Conservation (phyloP, 2,797 vertebrate species). For the Eulemur rubriventer region DNA sequence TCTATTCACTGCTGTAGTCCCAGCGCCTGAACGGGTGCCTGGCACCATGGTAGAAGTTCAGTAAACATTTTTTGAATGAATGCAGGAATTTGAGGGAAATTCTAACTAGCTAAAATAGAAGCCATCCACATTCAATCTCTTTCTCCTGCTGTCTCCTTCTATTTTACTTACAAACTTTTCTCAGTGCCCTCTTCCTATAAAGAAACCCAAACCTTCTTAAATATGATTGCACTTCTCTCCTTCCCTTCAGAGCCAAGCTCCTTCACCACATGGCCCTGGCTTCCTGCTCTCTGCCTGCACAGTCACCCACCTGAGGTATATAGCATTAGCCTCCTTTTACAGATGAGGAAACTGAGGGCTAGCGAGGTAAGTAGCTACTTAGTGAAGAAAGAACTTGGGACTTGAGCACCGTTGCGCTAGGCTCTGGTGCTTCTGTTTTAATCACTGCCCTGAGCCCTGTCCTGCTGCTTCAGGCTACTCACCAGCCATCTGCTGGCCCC, state of each 20-base stretch:
- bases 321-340: not conserved
- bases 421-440: not conserved
- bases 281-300: not conserved
- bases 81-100: not conserved
- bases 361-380: not conserved
- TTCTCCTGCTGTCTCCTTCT: not conserved
- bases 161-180: not conserved
- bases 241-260: not conserved
- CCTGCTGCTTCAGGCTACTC: not conserved
- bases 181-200: not conserved
- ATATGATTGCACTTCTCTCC: not conserved
- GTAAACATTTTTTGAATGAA: not conserved
- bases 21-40: not conserved
- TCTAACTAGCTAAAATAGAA: not conserved
- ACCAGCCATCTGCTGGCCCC: not conserved
- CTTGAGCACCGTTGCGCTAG: not conserved
- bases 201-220: not conserved
- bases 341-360: not conserved
- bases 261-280: not conserved
- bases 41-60: not conserved
- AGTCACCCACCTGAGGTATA: not conserved
- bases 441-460: not conserved
- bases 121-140: not conserved
- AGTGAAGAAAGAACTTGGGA: not conserved
- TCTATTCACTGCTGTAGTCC: not conserved